A percentile compares a stretch with the other conserved stretches of the same genome.
Conservation (phyloP, 2,888 invertebrate species). For the Lycophotia porphyrea region DNA sequence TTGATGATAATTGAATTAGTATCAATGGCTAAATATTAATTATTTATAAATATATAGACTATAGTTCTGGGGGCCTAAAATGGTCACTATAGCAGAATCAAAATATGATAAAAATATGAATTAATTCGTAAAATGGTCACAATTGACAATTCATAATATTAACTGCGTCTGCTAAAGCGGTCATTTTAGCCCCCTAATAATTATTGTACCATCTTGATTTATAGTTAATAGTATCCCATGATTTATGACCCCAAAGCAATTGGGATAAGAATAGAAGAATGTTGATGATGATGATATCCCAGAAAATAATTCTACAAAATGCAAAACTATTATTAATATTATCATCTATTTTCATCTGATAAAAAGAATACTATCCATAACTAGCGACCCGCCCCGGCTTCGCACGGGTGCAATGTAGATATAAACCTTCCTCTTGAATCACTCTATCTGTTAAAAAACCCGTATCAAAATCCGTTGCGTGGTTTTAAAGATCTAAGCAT, state of each 20-base stretch:
- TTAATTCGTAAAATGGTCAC: neutral
- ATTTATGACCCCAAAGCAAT: neutral
- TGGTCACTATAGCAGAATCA: neutral
- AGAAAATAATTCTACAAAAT: neutral
- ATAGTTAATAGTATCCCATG: neutral
- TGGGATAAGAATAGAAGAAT: neutral
- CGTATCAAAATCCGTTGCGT: too few relatives aligned
- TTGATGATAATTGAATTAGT: conserved; percentile 17
- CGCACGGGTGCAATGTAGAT: too few relatives aligned
- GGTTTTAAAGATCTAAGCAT: too few relatives aligned
- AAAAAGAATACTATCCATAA: neutral
- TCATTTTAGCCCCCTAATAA: neutral
- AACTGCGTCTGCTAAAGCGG: neutral
- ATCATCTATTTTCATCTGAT: neutral
- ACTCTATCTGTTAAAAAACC: too few relatives aligned
- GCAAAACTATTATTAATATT: neutral
- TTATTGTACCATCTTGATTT: neutral
- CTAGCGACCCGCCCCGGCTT: too few relatives aligned
- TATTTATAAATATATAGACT: conserved; percentile 1
- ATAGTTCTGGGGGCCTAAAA: neutral
- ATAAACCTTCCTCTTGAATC: too few relatives aligned
- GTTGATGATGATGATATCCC: neutral
- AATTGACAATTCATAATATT: neutral
- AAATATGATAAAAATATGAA: neutral
- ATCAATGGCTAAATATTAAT: conserved; percentile 4